phyloP scores from a whole-genome alignment of 2,797 vertebrate species.

The Agapornis canus region DNA sequence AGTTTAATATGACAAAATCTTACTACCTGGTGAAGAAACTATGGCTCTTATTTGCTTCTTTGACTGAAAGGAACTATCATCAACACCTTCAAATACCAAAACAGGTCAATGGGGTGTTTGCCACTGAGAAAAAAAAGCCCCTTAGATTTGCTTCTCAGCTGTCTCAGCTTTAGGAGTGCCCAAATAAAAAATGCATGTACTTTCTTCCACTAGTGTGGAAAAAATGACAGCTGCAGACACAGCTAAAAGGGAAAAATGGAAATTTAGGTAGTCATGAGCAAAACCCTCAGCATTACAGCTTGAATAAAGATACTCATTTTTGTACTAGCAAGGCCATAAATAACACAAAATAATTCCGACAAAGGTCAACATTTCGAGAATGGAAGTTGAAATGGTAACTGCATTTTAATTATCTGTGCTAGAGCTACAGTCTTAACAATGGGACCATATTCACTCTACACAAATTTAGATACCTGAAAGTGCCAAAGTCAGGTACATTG shows the following conservation, averaged over 20 bases:
- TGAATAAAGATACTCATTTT: background rate
- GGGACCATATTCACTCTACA: background rate
- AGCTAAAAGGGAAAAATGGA: background rate
- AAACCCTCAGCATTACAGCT: background rate
- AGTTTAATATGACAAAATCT: background rate
- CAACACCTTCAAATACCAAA: background rate
- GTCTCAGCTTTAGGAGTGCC: background rate
- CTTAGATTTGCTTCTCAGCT: background rate
- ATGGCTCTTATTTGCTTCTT: background rate
- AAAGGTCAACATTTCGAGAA: background rate
- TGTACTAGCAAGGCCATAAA: background rate
- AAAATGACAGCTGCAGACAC: background rate
- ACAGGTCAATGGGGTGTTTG: background rate
- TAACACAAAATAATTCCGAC: background rate
- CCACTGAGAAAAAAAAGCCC: background rate
- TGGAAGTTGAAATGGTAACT: background rate
- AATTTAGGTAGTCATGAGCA: background rate
- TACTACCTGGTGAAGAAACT: background rate
- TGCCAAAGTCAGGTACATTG: background rate
- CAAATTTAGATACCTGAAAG: background rate
- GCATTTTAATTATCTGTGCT: background rate
- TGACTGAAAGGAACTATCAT: background rate
- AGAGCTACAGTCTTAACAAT: background rate
- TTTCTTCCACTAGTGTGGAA: background rate
- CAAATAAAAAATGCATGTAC: background rate